Percentiles rank a stretch among this genome's conserved stretches.
phyloP scores from a whole-genome alignment of 2,113 vertebrate genomes.

The Takifugu flavidus region DNA sequence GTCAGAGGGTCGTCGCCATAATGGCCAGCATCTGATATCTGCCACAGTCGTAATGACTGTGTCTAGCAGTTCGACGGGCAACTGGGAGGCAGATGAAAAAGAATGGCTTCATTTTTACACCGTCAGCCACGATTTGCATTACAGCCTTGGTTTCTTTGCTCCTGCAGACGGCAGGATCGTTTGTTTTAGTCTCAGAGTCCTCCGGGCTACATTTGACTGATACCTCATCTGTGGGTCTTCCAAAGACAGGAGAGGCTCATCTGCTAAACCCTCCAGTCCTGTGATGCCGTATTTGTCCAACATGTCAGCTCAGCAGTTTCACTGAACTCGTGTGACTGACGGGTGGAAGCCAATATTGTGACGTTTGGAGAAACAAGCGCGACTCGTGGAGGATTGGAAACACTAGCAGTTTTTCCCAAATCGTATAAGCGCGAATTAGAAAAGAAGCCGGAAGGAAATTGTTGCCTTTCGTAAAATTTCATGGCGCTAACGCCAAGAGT shows the following conservation, averaged over 20 bases:
- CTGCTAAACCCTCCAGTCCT: constrained; percentile 54
- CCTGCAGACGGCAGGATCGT: background rate
- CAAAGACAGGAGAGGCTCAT: constrained; percentile 46
- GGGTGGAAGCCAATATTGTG: constrained; percentile 43
- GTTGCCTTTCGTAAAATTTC: constrained; percentile 11
- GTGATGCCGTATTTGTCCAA: constrained; percentile 51
- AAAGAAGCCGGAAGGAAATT: constrained; percentile 12
- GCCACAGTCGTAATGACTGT: background rate
- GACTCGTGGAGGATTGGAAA: constrained; percentile 28
- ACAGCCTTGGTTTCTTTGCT: constrained; percentile 12
- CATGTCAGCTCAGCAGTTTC: constrained; percentile 47
- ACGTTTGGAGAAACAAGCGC: constrained; percentile 27
- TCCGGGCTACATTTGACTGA: constrained; percentile 42
- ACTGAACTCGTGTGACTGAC: constrained; percentile 58
- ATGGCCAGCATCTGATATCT: background rate
- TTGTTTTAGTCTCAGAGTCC: constrained; percentile 25
- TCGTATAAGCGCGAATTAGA: constrained; percentile 16
- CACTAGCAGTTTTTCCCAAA: constrained; percentile 19
- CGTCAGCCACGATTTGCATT: constrained; percentile 23
- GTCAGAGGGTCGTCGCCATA: too few species aligned
- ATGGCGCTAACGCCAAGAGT: too few species aligned
- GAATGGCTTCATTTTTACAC: constrained; percentile 6
- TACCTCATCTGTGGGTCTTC: constrained; percentile 42
- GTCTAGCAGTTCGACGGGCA: background rate
- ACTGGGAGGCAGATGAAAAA: background rate